A percentile compares a stretch with the other conserved stretches of the same genome.
These are phyloP conservation scores for Aphis craccivora DNA, from an alignment of 1,140 invertebrate species.

Conservation along the genomic window DNA sequence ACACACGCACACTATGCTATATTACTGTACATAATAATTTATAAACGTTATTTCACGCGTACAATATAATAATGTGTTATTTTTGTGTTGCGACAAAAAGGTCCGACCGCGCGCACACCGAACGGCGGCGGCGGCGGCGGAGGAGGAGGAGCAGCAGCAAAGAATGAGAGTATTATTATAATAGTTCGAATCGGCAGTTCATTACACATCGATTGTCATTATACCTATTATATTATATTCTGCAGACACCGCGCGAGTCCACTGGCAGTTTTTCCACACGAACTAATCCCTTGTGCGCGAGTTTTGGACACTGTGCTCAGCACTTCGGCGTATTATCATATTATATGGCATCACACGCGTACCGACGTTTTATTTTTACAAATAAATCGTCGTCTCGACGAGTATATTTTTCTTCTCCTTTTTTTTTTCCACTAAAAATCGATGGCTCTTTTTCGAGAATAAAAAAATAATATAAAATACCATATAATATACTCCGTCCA, in stretches of 20 bases:
- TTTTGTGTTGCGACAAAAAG: neutral
- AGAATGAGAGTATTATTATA: neutral
- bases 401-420: neutral
- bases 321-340: too few relatives aligned
- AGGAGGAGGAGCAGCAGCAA: neutral
- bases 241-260: neutral
- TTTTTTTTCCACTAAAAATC: neutral
- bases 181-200: neutral
- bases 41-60: conserved; percentile 15
- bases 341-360: neutral
- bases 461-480: neutral
- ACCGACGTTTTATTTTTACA: neutral
- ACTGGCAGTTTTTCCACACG: neutral
- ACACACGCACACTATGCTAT: neutral
- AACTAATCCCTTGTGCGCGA: neutral
- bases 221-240: neutral
- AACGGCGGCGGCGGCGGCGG: neutral
- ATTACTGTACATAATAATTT: neutral
- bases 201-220: conserved; percentile 3
- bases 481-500: neutral
- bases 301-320: neutral
- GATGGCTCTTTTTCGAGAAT: neutral
- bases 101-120: neutral
- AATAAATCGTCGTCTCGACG: neutral
- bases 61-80: conserved; percentile 15